Conservation (phyloP, 1,140 invertebrate genomes). For the Drosophila novamexicana region DNA sequence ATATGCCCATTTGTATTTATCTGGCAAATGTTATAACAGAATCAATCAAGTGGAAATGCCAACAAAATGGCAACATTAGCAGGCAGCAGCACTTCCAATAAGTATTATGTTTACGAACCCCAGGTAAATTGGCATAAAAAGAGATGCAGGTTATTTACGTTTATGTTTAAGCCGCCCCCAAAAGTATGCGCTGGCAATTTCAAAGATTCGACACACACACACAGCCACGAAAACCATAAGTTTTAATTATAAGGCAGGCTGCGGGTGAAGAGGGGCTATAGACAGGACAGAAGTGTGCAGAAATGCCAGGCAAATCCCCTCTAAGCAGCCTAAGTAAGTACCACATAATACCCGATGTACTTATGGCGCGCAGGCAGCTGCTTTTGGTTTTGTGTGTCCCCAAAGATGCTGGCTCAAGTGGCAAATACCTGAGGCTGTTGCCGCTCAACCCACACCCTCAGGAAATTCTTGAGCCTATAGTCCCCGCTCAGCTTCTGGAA, state of each 20-base stretch:
- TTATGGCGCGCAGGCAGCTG: conserved; percentile 33
- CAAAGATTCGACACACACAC: conserved; percentile 17
- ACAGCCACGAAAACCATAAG: conserved; percentile 49
- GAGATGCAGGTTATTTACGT: conserved; percentile 35
- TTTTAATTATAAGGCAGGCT: conserved; percentile 68
- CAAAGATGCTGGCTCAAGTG: conserved; percentile 32
- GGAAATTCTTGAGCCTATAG: conserved; percentile 13
- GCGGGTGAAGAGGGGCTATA: conserved; percentile 2
- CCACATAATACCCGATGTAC: conserved; percentile 71
- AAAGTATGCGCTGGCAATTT: conserved; percentile 13
- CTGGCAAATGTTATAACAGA: conserved; percentile 69
- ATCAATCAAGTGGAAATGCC: conserved; percentile 69
- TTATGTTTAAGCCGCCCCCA: conserved; percentile 4
- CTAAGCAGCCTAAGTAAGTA: conserved; percentile 74
- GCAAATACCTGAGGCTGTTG: conserved; percentile 30
- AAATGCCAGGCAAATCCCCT: conserved; percentile 58
- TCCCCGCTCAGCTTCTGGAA: conserved; percentile 21
- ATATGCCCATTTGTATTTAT: conserved; percentile 75
- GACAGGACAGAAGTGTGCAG: conserved; percentile 36
- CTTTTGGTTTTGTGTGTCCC: conserved; percentile 30
- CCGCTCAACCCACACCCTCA: background rate
- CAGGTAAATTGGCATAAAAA: conserved; percentile 33
- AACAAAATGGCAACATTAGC: conserved; percentile 34
- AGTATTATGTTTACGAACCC: conserved; percentile 29
- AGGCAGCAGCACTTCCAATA: conserved; percentile 21